A percentile compares a stretch with the other conserved stretches of the same genome.
Evolutionary conservation across 2,797 vertebrate genomes (phyloP).

Genomic region (Muscicapa comitata): DNA sequence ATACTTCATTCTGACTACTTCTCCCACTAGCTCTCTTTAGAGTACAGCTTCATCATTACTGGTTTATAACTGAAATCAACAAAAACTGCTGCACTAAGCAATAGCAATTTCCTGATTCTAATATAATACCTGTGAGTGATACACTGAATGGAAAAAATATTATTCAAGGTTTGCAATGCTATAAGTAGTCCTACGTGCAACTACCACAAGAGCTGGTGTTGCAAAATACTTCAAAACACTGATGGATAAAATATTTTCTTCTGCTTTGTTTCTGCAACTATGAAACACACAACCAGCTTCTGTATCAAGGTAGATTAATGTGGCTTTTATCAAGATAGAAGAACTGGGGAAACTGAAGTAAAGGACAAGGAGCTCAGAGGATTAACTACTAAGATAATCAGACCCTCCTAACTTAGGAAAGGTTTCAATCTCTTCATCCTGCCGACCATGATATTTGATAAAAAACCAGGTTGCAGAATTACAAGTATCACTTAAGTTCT

Average conservation of each 20-base stretch:
- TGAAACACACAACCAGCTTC: not conserved
- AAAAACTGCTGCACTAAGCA: not conserved
- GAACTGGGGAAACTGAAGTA: not conserved
- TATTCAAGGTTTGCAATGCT: not conserved
- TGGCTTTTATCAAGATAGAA: not conserved
- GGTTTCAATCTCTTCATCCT: not conserved
- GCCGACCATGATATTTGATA: not conserved
- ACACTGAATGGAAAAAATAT: not conserved
- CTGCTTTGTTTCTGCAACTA: not conserved
- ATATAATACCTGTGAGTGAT: not conserved
- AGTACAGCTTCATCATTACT: not conserved
- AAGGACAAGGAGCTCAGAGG: not conserved
- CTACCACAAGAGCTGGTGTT: not conserved
- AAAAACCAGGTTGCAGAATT: not conserved
- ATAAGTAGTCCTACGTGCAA: not conserved
- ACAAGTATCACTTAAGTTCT: not conserved
- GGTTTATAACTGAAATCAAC: not conserved
- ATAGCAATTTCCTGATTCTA: not conserved
- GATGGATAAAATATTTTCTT: not conserved
- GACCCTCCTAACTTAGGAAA: not conserved
- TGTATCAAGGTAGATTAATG: not conserved
- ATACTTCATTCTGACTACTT: not conserved
- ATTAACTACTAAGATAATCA: not conserved
- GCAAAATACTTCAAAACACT: not conserved
- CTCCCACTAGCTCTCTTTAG: not conserved